Conservation (phyloP, 2,113 vertebrate genomes). For the Macheiramphus alcinus region DNA sequence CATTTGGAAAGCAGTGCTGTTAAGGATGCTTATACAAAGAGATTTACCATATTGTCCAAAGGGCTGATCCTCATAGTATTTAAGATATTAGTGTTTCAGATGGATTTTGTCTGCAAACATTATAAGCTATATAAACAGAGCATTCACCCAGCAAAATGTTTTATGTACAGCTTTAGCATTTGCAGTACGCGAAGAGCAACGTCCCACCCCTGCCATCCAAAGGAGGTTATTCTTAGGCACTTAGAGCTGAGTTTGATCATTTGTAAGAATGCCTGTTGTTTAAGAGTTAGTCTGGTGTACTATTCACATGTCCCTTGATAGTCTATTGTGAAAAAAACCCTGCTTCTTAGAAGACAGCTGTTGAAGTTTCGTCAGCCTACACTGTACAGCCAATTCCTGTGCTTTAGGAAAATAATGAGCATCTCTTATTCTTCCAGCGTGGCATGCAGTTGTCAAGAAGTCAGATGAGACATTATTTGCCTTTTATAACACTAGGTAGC, state of each 20-base stretch:
- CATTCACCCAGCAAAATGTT: background rate
- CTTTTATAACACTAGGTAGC: background rate
- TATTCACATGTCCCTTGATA: constrained; percentile 36
- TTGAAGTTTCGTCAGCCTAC: constrained; percentile 41
- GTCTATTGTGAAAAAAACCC: background rate
- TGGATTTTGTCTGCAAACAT: background rate
- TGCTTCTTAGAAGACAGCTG: constrained; percentile 54
- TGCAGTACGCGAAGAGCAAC: background rate
- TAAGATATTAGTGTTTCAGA: background rate
- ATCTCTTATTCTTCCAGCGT: constrained; percentile 17
- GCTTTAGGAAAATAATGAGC: constrained; percentile 51
- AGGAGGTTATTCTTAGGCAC: constrained; percentile 33
- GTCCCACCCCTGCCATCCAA: background rate
- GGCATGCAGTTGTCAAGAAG: constrained; percentile 29
- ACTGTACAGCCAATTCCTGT: constrained; percentile 13
- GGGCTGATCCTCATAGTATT: background rate
- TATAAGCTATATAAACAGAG: background rate
- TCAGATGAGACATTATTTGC: background rate
- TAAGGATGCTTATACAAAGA: background rate
- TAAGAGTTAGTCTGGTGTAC: constrained; percentile 14
- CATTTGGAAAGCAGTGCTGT: background rate
- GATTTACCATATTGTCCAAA: background rate
- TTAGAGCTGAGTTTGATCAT: constrained; percentile 27
- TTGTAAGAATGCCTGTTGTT: constrained; percentile 37
- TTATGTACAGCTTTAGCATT: background rate